Base-by-base conservation (phyloP, 1,140 invertebrate genomes). In the Caenorhabditis latens region DNA sequence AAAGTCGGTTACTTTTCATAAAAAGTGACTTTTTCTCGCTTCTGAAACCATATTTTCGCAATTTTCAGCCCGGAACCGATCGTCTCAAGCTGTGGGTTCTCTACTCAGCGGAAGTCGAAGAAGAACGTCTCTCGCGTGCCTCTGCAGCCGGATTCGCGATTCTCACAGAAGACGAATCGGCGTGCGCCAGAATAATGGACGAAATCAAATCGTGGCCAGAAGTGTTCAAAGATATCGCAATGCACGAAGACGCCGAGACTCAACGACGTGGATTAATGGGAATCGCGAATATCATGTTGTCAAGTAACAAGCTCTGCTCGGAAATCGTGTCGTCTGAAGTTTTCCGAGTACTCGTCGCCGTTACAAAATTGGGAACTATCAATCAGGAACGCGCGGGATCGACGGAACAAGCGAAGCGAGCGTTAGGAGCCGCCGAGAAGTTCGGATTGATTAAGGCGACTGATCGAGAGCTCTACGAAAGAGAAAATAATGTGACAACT, bases 81-180 rank as follows among this genome's bases (percentile, higher is more conserved):
- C 86, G 90, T n/a, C 67, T 92, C 3, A 92, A 92, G 61, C 71
- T 93, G 16, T 92, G 92, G 92, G 85, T 89, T 32, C 87, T 92
- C 14, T 92, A 92, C 75, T 90, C 90, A 40, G 90, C 84, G 48
- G 92, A 93, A 86, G 58, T 50, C 8, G 92, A 90, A 53, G 91
- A 92, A 16, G 91, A 91, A 48, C 90, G 91, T 21, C 84, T 92
- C 9, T 67, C 86, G 8, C 57, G 91, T 32, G 88, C 91, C 24
- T 90, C 90, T 16, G 88, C 88, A 13, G 91, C 92, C 21, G 91
- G 90, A 9, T 92, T 92, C 83, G 90, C 90, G 16, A 86, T 92
- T 58, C 67, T 92, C 1, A 92, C 91, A n/a, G 67, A 90, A 57
- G 89, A 92, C 83, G 65, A 79, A 43, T 79, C 67, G 53, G 90